Base-by-base conservation (phyloP, 2,113 vertebrate genomes). In the Sorex fumeus region DNA sequence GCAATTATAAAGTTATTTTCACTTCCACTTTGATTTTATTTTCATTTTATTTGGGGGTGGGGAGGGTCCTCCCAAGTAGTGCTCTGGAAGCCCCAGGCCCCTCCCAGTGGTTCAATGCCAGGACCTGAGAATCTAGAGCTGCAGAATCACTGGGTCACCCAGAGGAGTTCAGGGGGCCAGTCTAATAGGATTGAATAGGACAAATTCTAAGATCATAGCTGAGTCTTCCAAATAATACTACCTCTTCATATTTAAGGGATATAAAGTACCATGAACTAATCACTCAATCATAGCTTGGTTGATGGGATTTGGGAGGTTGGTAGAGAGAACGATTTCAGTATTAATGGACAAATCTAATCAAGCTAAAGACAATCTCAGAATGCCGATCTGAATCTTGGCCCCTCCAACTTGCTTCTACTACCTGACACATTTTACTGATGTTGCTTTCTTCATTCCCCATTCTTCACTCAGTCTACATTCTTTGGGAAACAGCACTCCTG, bases 1-100 rank as follows among this genome's bases (percentile, higher is more conserved):
- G 71, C 28, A 91, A 66, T 93, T 93, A 84, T 40, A 78, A 70
- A 60, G n/a, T 86, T 11, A 66, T 25, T 71, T 94, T 88, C 69
- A 60, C 57, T 79, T 91, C 19, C 5, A 84, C 27, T 64, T 72
- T 36, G 71, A 77, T 43, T 84, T 90, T 93, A 80, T 67, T 40
- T 40, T 40, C 9, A 50, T 50, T 50, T 50, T 50, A 50, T 50
- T 50, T 12, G 47, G 9, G 47, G 47, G 45, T 91, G 79, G 87
- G 87, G 57, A 10, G 57, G 27, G 16, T 16, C 66, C 47, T 69
- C n/a, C 40, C 74, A 88, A 62, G 36, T 45, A 8, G 28, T 27
- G 64, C 64, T 30, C 64, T 2, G 10, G 28, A 66, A 21, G 25
- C 27, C 64, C 64, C 30, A 7, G 64, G 25, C 27, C 21, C 32